Percentiles rank a stretch among this genome's conserved stretches.
These are phyloP conservation scores for Acromyrmex charruanus DNA, from an alignment of 1,140 invertebrate genomes.

Conservation along the genomic window DNA sequence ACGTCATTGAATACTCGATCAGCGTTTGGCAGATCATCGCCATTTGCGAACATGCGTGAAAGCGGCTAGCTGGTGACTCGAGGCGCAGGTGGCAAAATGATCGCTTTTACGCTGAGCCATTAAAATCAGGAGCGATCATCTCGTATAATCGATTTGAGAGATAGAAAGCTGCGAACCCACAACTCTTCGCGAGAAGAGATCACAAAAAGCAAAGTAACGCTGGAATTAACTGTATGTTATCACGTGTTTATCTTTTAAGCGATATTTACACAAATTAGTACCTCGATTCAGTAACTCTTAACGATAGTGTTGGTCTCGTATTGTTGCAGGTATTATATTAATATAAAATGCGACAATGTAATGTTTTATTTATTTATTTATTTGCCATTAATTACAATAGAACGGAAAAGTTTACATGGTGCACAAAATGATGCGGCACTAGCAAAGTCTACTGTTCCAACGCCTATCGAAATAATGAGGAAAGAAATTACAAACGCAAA, in stretches of 20 bases:
- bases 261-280: background rate
- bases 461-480: no score
- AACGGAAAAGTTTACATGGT: no score
- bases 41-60: slow-evolving; percentile 70
- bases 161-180: slow-evolving; percentile 41
- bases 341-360: no score
- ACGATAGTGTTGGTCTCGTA: no score
- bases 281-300: no score
- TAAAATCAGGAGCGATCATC: slow-evolving; percentile 70
- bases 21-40: slow-evolving; percentile 53
- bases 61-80: slow-evolving; percentile 54
- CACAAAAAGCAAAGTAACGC: background rate
- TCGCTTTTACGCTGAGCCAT: slow-evolving; percentile 69
- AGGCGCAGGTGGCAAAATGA: slow-evolving; percentile 72
- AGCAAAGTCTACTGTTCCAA: no score
- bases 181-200: background rate
- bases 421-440: no score
- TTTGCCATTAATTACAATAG: no score
- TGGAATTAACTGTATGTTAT: background rate
- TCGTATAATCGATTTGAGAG: slow-evolving; percentile 69
- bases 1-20: slow-evolving; percentile 52
- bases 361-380: no score
- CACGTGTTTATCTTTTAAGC: background rate
- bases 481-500: no score
- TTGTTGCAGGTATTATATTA: no score